These are phyloP conservation scores for Nematopogon swammerdamellus DNA, from an alignment of 2,888 invertebrate genomes.

Conservation along the genomic window DNA sequence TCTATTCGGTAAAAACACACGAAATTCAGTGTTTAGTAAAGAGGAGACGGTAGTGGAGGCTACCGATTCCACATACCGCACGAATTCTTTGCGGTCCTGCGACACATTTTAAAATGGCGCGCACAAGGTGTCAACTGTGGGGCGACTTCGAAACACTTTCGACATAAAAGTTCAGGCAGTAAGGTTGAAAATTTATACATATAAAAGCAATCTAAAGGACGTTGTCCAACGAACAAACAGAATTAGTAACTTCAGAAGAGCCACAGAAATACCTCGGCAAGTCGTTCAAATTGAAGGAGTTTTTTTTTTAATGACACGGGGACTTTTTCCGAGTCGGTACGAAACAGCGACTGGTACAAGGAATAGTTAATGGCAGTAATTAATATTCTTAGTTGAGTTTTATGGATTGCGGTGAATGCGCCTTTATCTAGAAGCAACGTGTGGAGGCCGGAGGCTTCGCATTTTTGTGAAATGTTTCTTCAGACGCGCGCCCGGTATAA, in stretches of 20 bases:
- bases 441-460: not conserved
- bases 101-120: not conserved
- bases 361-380: not conserved
- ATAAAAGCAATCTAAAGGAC: not conserved
- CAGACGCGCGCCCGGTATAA: not conserved
- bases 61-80: not conserved
- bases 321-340: not conserved
- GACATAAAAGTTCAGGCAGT: not conserved
- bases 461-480: not conserved
- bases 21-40: not conserved
- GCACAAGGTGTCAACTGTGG: not conserved
- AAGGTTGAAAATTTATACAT: not conserved
- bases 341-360: not conserved
- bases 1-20: not conserved
- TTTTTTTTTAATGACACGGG: not conserved
- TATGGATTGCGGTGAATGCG: not conserved
- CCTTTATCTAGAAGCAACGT: not conserved
- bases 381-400: not conserved
- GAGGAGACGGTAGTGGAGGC: not conserved
- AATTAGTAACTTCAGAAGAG: not conserved
- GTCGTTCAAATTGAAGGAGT: not conserved
- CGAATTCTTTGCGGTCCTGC: not conserved
- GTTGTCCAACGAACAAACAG: not conserved
- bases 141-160: not conserved
- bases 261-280: not conserved